Conservation (phyloP, 2,888 invertebrate species). For the Myopa tessellatipennis region DNA sequence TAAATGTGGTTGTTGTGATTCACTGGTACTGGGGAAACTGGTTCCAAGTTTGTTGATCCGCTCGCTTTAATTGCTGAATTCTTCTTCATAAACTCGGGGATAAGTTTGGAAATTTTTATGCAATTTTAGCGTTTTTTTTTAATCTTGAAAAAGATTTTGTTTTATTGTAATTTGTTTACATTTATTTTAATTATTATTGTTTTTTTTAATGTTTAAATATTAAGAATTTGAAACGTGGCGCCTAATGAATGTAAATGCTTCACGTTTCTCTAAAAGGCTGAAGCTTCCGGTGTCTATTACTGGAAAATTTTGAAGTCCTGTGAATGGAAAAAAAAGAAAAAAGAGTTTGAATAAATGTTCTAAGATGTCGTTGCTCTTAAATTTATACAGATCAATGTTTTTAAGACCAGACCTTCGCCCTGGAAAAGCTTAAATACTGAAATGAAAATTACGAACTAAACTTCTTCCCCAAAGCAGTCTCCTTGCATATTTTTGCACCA, state of each 20-base stretch:
- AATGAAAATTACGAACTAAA: too few species aligned
- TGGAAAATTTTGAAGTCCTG: slow-evolving; percentile 95
- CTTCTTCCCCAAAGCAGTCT: too few species aligned
- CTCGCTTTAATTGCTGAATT: slow-evolving; percentile 10
- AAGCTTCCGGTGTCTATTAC: slow-evolving; percentile 97
- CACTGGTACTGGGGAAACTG: too few species aligned
- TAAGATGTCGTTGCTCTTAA: too few species aligned
- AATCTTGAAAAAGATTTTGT: slow-evolving; percentile 49
- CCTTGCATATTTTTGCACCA: too few species aligned
- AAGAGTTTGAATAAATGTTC: not conserved
- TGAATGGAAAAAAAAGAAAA: slow-evolving; percentile 58
- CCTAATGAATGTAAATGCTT: slow-evolving; percentile 64
- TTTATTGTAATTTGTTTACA: slow-evolving; percentile 45
- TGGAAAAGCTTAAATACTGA: too few species aligned
- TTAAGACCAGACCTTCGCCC: too few species aligned
- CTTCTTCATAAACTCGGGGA: slow-evolving; percentile 21
- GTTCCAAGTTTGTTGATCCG: not conserved
- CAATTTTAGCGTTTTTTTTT: slow-evolving; percentile 45
- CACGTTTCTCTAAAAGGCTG: slow-evolving; percentile 98
- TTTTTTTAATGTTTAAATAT: slow-evolving; percentile 41
- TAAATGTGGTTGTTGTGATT: not conserved
- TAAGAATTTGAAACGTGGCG: slow-evolving; percentile 48
- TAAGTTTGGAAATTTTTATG: slow-evolving; percentile 44
- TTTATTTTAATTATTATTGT: slow-evolving; percentile 49
- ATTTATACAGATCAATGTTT: too few species aligned